A percentile compares a stretch with the other conserved stretches of the same genome.
phyloP scores from a whole-genome alignment of 1,140 invertebrate species.

The Polyergus mexicanus region DNA sequence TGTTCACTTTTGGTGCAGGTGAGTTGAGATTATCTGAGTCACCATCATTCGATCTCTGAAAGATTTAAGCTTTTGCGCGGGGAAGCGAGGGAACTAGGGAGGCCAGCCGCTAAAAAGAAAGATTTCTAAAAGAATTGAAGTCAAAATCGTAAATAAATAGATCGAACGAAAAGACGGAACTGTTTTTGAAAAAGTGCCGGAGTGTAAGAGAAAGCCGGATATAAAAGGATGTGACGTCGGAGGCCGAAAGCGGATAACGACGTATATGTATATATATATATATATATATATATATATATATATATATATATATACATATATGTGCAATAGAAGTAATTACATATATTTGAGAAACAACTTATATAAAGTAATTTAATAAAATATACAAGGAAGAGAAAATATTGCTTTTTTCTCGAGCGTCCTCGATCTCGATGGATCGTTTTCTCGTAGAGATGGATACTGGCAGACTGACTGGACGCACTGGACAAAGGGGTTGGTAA shows the following conservation, averaged over 20 bases:
- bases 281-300: background rate
- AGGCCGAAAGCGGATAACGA: slow-evolving; percentile 65
- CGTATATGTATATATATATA: background rate
- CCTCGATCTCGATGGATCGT: slow-evolving; percentile 79
- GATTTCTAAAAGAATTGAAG: slow-evolving; percentile 63
- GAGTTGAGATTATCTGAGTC: slow-evolving; percentile 86
- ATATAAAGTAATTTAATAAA: slow-evolving; percentile 43
- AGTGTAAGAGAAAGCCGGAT: slow-evolving; percentile 67
- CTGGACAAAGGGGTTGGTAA: slow-evolving; percentile 48
- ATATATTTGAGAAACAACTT: slow-evolving; percentile 25
- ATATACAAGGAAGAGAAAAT: slow-evolving; percentile 69
- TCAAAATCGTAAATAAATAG: slow-evolving; percentile 60
- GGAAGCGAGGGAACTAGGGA: slow-evolving; percentile 86
- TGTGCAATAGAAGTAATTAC: slow-evolving; percentile 43
- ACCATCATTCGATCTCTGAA: slow-evolving; percentile 83
- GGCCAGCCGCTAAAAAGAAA: slow-evolving; percentile 84
- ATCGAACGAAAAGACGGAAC: slow-evolving; percentile 48
- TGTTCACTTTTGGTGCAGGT: slow-evolving; percentile 86
- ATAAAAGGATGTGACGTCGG: slow-evolving; percentile 66
- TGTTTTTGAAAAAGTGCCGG: slow-evolving; percentile 46
- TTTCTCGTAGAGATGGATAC: slow-evolving; percentile 69
- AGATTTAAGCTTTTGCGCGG: slow-evolving; percentile 85
- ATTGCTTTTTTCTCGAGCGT: slow-evolving; percentile 77
- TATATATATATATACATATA: background rate
- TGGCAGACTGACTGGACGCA: slow-evolving; percentile 50